Conservation (phyloP, 2,888 invertebrate species). For the Chirona hameri region DNA sequence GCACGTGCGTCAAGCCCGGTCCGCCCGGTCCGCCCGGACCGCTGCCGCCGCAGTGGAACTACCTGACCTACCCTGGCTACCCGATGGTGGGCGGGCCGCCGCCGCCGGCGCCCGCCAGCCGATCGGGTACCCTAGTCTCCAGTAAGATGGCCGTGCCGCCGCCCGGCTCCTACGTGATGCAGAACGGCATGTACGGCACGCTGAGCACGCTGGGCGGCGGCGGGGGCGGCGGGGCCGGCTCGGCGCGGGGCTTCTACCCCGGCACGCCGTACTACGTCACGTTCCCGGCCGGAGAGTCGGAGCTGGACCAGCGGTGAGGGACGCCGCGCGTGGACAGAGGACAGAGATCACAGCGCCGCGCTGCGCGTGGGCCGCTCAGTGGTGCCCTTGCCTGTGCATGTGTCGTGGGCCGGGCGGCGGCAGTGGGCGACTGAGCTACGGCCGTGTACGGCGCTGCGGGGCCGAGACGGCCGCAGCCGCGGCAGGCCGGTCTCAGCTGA, state of each 20-base stretch:
- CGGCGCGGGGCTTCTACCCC: constrained; percentile 58
- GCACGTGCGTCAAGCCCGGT: constrained; percentile 54
- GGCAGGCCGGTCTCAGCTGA: too few relatives aligned
- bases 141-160: constrained; percentile 45
- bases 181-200: constrained; percentile 31
- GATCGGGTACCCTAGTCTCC: constrained; percentile 40
- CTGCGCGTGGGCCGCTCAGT: neutral
- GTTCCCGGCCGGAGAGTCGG: constrained; percentile 45
- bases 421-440: too few relatives aligned
- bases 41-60: constrained; percentile 37
- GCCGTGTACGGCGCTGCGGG: too few relatives aligned
- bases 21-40: constrained; percentile 24
- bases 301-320: constrained; percentile 45
- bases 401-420: too few relatives aligned
- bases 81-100: constrained; percentile 44
- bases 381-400: too few relatives aligned
- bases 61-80: constrained; percentile 43
- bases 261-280: constrained; percentile 46
- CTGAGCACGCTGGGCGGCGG: constrained; percentile 39
- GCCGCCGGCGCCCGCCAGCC: constrained; percentile 42
- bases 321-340: too few relatives aligned
- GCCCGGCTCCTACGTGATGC: constrained; percentile 3
- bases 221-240: constrained; percentile 40
- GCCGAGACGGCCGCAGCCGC: too few relatives aligned
- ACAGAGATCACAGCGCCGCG: too few relatives aligned